A percentile compares a stretch with the other conserved stretches of the same genome.
phyloP scores from a whole-genome alignment of 30 jellyfish, hydroid and myxozoan species.

The Phacellophora camtschatica region DNA sequence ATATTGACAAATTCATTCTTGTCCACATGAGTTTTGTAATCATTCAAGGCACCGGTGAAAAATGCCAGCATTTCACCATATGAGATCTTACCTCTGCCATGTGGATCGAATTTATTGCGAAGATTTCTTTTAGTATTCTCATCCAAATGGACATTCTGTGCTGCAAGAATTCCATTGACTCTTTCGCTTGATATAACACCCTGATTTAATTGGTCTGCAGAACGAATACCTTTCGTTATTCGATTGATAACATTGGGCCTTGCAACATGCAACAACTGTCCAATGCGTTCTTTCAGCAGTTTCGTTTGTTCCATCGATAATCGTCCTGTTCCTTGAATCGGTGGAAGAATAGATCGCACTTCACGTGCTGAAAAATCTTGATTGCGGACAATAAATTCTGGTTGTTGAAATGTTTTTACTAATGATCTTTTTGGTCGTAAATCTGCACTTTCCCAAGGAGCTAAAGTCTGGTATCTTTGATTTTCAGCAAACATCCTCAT shows the following conservation, averaged over 20 bases:
- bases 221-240: conserved; percentile 4
- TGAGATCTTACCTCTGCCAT: conserved; percentile 7
- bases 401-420: conserved; percentile 58
- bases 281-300: conserved; percentile 45
- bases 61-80: conserved; percentile 36
- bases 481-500: conserved; percentile 49
- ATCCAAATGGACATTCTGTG: conserved; percentile 35
- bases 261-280: conserved; percentile 33
- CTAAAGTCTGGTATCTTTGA: conserved; percentile 24
- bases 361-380: conserved; percentile 71
- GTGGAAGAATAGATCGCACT: conserved; percentile 42
- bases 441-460: conserved; percentile 63
- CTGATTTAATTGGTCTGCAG: conserved; percentile 24
- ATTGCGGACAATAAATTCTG: conserved; percentile 66
- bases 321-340: conserved; percentile 4
- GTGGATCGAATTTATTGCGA: neutral
- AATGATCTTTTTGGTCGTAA: conserved; percentile 24
- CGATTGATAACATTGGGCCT: conserved; percentile 38
- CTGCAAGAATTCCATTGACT: neutral
- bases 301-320: conserved; percentile 35
- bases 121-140: conserved; percentile 5
- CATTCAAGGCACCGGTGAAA: conserved; percentile 43
- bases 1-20: conserved; percentile 33
- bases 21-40: conserved; percentile 31
- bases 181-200: conserved; percentile 3